phyloP scores from a whole-genome alignment of 2,888 invertebrate genomes.

The Amiota mariae region DNA sequence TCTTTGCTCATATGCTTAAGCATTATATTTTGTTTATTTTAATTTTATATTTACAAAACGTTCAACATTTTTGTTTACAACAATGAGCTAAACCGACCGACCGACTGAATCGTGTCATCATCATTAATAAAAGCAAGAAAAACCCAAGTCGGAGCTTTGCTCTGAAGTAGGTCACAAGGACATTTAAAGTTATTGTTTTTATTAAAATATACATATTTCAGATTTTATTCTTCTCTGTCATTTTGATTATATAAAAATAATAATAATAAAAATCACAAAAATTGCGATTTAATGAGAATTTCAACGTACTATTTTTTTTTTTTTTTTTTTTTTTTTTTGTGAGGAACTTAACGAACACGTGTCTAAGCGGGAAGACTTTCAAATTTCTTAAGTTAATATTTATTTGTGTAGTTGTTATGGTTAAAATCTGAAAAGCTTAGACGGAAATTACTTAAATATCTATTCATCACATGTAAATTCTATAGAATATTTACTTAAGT shows the following conservation, averaged over 20 bases:
- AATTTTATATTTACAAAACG: background rate
- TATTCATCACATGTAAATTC: no score
- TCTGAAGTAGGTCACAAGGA: slow-evolving; percentile 21
- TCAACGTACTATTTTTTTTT: background rate
- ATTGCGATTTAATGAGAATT: background rate
- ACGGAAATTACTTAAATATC: no score
- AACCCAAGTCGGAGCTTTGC: background rate
- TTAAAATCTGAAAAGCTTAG: no score
- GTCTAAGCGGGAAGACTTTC: slow-evolving; percentile 7
- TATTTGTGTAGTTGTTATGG: background rate
- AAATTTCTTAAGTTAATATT: slow-evolving; percentile 7
- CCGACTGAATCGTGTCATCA: slow-evolving; percentile 6
- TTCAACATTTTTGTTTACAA: background rate
- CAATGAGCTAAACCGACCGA: background rate
- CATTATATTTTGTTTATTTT: slow-evolving; percentile 5
- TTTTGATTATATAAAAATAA: background rate
- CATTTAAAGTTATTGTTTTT: slow-evolving; percentile 6
- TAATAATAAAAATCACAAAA: no score
- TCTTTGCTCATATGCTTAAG: background rate
- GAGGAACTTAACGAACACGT: background rate
- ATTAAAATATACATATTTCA: background rate
- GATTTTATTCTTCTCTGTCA: background rate
- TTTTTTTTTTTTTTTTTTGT: background rate
- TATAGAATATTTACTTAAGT: no score
- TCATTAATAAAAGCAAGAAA: background rate